A percentile compares a stretch with the other conserved stretches of the same genome.
phyloP scores from a whole-genome alignment of 2,113 vertebrate species.

The Turdus rufiventris region DNA sequence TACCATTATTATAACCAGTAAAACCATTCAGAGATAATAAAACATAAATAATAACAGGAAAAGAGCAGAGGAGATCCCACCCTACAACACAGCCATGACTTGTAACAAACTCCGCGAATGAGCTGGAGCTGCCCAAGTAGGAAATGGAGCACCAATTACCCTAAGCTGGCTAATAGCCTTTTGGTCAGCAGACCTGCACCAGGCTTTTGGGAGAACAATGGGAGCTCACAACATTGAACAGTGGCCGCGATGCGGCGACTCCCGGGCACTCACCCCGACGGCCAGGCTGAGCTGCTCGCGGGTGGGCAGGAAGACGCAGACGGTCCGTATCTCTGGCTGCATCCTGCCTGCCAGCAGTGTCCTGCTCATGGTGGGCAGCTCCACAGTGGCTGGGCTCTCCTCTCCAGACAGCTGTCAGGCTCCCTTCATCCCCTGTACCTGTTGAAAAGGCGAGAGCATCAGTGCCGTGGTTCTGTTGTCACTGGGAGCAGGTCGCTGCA shows the following conservation, averaged over 20 bases:
- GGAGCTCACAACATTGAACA: not conserved
- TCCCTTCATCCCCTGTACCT: slow-evolving; percentile 38
- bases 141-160: not conserved
- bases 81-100: not conserved
- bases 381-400: not conserved
- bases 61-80: not conserved
- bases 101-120: not conserved
- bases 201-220: not conserved
- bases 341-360: slow-evolving; percentile 16
- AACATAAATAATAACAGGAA: not conserved
- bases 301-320: slow-evolving; percentile 85
- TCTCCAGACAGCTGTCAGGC: not conserved
- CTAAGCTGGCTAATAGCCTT: slow-evolving; percentile 28
- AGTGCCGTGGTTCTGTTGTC: not conserved
- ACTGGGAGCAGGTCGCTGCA: not conserved
- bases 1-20: not conserved
- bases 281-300: slow-evolving; percentile 80
- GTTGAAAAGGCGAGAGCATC: not conserved
- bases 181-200: not conserved
- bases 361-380: slow-evolving; percentile 50
- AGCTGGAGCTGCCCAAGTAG: not conserved
- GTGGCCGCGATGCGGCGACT: fast-evolving
- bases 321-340: slow-evolving; percentile 69
- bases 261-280: slow-evolving; percentile 70
- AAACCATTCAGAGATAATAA: not conserved